Evolutionary conservation across 2,888 invertebrate genomes (phyloP), one percentile per base, ranked within the genome.

Genomic region (Charanyca ferruginea): DNA sequence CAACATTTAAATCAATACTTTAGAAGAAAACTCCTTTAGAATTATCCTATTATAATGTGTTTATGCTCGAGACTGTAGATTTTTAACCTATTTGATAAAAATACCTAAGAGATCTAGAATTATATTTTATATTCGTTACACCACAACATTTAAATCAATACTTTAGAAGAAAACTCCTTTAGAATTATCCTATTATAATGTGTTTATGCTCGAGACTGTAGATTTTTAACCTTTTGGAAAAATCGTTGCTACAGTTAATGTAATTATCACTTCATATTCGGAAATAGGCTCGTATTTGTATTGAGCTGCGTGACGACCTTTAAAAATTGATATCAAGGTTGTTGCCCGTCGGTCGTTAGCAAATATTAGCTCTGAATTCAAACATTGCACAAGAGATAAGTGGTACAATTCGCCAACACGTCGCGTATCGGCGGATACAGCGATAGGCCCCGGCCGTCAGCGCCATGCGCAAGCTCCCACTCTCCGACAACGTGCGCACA

Each of bases 391-490:
- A 79, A 80, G 49, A 80, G 77, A 78, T 77, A 77, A 76, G 67
- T 73, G 78, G 73, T 59, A 64, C 77, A 78, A 81, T 77, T 74
- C 71, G 65, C 73, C 60, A 66, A 63, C 63, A 59, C 38, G 70
- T 35, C 62, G 61, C 74, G 66, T 83, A 85, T 84, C 83, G 81
- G 77, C 83, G 84, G 85, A 85, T 80, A 75, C 65, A 55, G 54
- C 60, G 80, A 73, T 77, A 83, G 23, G 49, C 35, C 23, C 35
- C 49, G 20, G 35, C 35, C n/a, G 22, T 32, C 53, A 7, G 47
- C 47, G 41, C 58, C 16, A 38, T 28, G 55, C 57, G 23, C 8
- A 22, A 54, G 66, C 72, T 59, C 59, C 61, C 60, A 68, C 54
- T 49, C 41, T 58, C 63, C 59, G 28, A 11, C 60, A 44, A 42